A percentile compares a stretch with the other conserved stretches of the same genome.
Evolutionary conservation across 1,140 invertebrate species (phyloP).

Genomic region (Drosophila saltans): DNA sequence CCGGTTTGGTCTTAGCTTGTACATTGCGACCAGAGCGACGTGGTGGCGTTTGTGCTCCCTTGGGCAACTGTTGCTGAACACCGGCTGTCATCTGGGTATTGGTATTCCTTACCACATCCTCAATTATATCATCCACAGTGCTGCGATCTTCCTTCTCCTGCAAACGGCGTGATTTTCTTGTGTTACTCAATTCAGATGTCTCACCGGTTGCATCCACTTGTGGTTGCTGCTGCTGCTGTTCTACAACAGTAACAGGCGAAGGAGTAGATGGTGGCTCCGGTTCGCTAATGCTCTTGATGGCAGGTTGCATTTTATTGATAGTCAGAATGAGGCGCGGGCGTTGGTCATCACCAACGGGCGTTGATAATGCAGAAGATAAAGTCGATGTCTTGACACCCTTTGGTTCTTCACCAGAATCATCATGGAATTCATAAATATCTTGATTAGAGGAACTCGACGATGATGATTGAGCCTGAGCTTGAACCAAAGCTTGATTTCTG

Average conservation of each 20-base stretch:
- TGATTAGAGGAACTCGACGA: constrained; percentile 38
- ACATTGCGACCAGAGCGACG: constrained; percentile 65
- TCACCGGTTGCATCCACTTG: constrained; percentile 81
- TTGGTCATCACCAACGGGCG: constrained; percentile 81
- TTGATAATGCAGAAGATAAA: background rate
- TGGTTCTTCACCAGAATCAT: constrained; percentile 89
- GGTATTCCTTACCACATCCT: constrained; percentile 90
- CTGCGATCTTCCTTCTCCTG: constrained; percentile 90
- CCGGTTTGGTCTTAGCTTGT: constrained; percentile 57
- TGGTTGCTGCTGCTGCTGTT: constrained; percentile 25
- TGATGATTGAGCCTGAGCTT: constrained; percentile 25
- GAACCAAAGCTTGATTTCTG: constrained; percentile 57
- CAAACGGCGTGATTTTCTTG: constrained; percentile 90
- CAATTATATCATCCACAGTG: constrained; percentile 93
- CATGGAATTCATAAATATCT: constrained; percentile 93
- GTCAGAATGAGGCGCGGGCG: constrained; percentile 90
- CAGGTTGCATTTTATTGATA: constrained; percentile 85
- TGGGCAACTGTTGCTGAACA: constrained; percentile 59
- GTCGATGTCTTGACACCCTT: constrained; percentile 66
- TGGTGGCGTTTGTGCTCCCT: constrained; percentile 76
- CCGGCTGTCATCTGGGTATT: constrained; percentile 83
- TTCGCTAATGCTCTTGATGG: constrained; percentile 47
- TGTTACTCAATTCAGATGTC: constrained; percentile 87
- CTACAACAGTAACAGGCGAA: constrained; percentile 10
- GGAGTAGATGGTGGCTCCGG: constrained; percentile 41